Evolutionary conservation across 2,113 vertebrate species (phyloP).

Genomic region (cattle (Bos taurus)): DNA sequence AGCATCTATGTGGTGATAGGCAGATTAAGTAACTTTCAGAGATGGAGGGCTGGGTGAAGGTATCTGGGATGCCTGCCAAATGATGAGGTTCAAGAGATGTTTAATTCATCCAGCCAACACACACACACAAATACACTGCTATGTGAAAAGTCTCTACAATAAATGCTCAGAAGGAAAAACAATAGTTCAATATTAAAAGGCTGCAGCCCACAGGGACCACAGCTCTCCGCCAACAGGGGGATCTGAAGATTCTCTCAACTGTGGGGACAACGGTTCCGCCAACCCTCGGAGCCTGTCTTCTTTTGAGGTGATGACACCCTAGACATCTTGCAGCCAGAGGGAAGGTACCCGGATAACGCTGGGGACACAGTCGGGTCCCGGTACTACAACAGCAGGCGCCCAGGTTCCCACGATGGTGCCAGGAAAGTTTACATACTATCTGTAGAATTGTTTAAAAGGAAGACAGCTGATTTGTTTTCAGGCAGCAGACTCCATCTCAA

Average conservation of each 20-base stretch:
- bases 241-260: neutral
- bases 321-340: neutral
- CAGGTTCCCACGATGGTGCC: fast-evolving
- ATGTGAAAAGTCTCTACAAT: neutral
- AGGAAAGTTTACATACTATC: neutral
- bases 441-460: neutral
- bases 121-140: neutral
- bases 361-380: neutral
- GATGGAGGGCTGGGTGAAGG: neutral
- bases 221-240: neutral
- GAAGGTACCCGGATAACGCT: neutral
- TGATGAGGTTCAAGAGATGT: neutral
- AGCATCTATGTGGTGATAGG: neutral
- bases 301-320: neutral
- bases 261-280: neutral
- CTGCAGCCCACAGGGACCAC: neutral
- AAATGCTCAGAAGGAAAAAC: neutral
- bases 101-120: neutral
- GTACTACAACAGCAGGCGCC: fast-evolving
- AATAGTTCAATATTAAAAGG: slow-evolving; percentile 23
- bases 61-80: neutral
- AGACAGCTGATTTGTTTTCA: neutral
- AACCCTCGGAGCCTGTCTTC: neutral
- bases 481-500: neutral
- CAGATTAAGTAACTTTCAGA: neutral